Evolutionary conservation across 2,797 vertebrate species (phyloP), one percentile per base, ranked within the genome.

Genomic region (Harpagifer antarcticus): DNA sequence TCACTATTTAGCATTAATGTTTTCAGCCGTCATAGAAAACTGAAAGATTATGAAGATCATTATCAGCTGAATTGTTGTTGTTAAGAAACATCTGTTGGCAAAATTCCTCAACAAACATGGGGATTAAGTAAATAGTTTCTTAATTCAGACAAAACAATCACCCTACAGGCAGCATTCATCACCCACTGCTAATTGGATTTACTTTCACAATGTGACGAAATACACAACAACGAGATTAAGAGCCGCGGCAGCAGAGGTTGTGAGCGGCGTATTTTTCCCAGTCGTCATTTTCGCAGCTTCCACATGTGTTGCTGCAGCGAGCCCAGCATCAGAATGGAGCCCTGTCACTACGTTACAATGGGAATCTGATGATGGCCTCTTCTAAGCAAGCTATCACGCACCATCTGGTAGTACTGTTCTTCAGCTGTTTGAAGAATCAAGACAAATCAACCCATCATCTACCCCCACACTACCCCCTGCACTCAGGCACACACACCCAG

Each of bases 401-500:
- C 84, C 93, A 94, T 92, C 92, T 94, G 91, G 88, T 85, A 88
- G 80, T 57, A 84, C 85, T 91, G 77, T 81, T 90, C 88, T 84
- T 86, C 85, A 89, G 84, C 85, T 88, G 85, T 87, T 89, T 88
- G 75, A 84, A 85, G 86, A 90, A 87, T 87, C 85, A 61, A 79
- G 79, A 81, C 6, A 84, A 87, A 91, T 90, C 83, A 88, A 85
- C 84, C 87, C 58, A 83, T 88, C 84, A 86, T 78, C 79, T 75
- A 48, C 69, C 75, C 59, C 68, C 19, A 53, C 54, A 15, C 76
- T 54, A 62, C 75, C 67, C 63, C 76, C 72, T 50, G 50, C 66
- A 78, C 80, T 20, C 72, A 62, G 2, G 6, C 56, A 65, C 65
- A 69, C 59, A 74, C 72, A 72, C 57, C 47, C 55, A 54, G 19